Percentiles rank a stretch among this genome's conserved stretches.
Conservation (phyloP, 2,888 invertebrate species). For the Ophion obscuratus region DNA sequence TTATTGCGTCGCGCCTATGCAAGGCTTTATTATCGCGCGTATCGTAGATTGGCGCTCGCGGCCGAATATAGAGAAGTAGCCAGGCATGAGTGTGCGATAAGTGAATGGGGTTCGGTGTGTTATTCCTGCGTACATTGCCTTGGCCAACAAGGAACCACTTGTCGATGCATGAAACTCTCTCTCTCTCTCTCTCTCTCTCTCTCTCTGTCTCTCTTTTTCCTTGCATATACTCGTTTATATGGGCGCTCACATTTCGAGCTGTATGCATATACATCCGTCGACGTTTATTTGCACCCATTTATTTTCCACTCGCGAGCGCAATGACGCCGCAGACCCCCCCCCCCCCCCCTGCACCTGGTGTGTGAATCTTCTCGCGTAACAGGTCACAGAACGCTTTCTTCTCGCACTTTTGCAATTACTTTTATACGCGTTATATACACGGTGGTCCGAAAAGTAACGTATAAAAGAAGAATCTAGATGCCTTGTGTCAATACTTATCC, state of each 20-base stretch:
- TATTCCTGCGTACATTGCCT: constrained; percentile 38
- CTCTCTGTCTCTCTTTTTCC: constrained; percentile 6
- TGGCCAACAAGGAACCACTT: constrained; percentile 64
- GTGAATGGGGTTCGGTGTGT: constrained; percentile 56
- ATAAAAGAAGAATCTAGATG: too few relatives aligned
- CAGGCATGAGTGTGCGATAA: not conserved
- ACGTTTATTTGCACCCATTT: constrained; percentile 25
- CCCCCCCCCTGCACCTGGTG: not conserved
- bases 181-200: constrained; percentile 1
- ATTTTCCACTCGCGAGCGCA: constrained; percentile 17
- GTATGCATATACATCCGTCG: not conserved
- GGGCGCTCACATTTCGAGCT: not conserved
- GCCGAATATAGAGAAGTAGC: constrained; percentile 11
- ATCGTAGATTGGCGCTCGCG: constrained; percentile 6
- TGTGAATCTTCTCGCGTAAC: constrained; percentile 42
- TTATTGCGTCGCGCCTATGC: not conserved
- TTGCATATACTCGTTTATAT: not conserved
- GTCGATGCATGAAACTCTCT: constrained; percentile 59
- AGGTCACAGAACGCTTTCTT: constrained; percentile 34
- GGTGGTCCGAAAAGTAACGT: not conserved
- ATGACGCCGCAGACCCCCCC: not conserved
- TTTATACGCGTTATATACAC: constrained; percentile 2
- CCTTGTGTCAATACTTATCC: too few relatives aligned
- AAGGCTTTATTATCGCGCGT: constrained; percentile 8
- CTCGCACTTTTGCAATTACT: constrained; percentile 18